These are phyloP conservation scores for Promerops cafer DNA, from an alignment of 2,113 vertebrate species.

Conservation along the genomic window DNA sequence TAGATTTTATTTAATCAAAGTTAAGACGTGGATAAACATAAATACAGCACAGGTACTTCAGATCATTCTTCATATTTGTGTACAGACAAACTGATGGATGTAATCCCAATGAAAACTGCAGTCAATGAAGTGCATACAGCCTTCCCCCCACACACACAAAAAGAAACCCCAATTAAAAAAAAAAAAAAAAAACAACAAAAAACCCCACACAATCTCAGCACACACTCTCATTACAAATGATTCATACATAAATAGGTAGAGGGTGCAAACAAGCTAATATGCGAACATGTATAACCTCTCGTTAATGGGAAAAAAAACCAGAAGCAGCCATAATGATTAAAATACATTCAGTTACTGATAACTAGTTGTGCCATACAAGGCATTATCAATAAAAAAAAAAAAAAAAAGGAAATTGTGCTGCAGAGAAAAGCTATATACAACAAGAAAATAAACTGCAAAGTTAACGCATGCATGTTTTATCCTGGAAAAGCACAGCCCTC, in stretches of 20 bases:
- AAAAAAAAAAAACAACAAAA: background rate
- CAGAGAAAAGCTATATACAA: conserved; percentile 78
- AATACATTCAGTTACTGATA: conserved; percentile 80
- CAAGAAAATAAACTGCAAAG: conserved; percentile 74
- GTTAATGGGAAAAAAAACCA: conserved; percentile 68
- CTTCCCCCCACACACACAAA: conserved; percentile 57
- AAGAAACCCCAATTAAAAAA: conserved; percentile 30
- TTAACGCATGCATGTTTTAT: conserved; percentile 78
- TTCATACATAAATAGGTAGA: conserved; percentile 79
- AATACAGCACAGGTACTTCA: conserved; percentile 82
- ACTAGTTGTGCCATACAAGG: conserved; percentile 71
- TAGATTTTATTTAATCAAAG: conserved; percentile 83
- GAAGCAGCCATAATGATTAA: conserved; percentile 79
- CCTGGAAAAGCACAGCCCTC: conserved; percentile 77
- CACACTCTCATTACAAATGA: conserved; percentile 73
- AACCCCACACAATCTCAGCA: conserved; percentile 67
- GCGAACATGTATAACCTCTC: conserved; percentile 71
- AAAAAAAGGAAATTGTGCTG: conserved; percentile 71
- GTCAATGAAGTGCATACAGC: conserved; percentile 72
- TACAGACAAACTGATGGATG: conserved; percentile 74
- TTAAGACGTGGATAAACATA: conserved; percentile 81
- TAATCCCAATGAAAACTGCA: conserved; percentile 71
- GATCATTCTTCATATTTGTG: conserved; percentile 77
- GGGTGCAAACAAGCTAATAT: conserved; percentile 77
- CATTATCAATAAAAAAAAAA: conserved; percentile 65